A percentile compares a stretch with the other conserved stretches of the same genome.
phyloP scores from a whole-genome alignment of 2,888 invertebrate species.

The Zeuzera pyrina region DNA sequence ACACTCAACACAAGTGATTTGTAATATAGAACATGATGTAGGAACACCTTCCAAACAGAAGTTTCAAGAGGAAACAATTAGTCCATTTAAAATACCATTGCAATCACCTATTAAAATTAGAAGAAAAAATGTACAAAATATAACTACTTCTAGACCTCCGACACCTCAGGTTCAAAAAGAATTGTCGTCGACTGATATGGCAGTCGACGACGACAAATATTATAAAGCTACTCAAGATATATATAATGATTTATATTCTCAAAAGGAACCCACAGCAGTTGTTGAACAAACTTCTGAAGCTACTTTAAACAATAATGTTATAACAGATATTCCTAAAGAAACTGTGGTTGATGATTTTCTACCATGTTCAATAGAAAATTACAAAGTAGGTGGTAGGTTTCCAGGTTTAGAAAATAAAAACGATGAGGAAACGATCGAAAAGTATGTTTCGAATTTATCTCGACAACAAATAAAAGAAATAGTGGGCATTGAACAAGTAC shows the following conservation, averaged over 20 bases:
- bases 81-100: conserved; percentile 49
- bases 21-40: conserved; percentile 15
- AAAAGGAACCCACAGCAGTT: conserved; percentile 22
- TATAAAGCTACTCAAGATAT: conserved; percentile 55
- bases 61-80: conserved; percentile 20
- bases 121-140: conserved; percentile 28
- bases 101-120: conserved; percentile 33
- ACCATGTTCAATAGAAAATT: conserved; percentile 27
- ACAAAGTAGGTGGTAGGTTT: conserved; percentile 20
- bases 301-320: too few species aligned
- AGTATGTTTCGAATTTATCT: conserved; percentile 25
- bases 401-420: conserved; percentile 19
- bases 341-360: conserved; percentile 26
- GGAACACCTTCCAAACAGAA: conserved; percentile 10
- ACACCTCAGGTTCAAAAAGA: conserved; percentile 6
- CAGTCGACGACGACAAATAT: conserved; percentile 31
- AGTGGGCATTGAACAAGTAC: conserved; percentile 21
- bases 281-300: conserved; percentile 9
- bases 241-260: conserved; percentile 44
- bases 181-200: conserved; percentile 4
- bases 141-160: conserved; percentile 9
- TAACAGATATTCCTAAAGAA: too few species aligned
- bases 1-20: conserved; percentile 36
- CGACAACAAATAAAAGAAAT: conserved; percentile 27
- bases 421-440: conserved; percentile 21